Evolutionary conservation across 2,888 invertebrate species (phyloP).

Genomic region (Acrocera orbiculus): DNA sequence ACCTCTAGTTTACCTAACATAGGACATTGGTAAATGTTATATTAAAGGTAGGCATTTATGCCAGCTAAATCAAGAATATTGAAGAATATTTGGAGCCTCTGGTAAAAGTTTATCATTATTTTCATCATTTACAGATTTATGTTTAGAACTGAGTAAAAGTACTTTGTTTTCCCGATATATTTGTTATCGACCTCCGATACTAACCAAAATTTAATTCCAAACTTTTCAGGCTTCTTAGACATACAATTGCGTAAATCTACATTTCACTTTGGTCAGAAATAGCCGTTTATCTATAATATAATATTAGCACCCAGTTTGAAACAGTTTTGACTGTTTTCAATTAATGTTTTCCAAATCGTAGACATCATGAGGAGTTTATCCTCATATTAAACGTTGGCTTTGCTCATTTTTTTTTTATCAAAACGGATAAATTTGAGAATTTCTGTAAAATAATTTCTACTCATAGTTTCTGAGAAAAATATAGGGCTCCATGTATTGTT

Average conservation of each 20-base stretch:
- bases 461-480: constrained; percentile 1
- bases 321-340: constrained; percentile 3
- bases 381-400: constrained; percentile 1
- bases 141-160: constrained; percentile 3
- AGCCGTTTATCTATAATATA: constrained; percentile 5
- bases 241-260: constrained; percentile 15
- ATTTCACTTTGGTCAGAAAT: constrained; percentile 15
- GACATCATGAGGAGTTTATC: constrained; percentile 4
- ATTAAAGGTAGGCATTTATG: constrained; percentile 17
- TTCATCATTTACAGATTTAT: constrained; percentile 4
- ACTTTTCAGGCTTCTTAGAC: constrained; percentile 15
- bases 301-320: constrained; percentile 13
- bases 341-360: constrained; percentile 1
- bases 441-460: neutral
- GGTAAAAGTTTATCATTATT: constrained; percentile 11
- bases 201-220: constrained; percentile 12
- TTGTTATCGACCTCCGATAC: constrained; percentile 13
- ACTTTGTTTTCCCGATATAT: constrained; percentile 12
- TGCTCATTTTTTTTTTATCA: constrained; percentile 1
- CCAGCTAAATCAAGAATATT: constrained; percentile 15
- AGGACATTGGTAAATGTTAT: too few species aligned
- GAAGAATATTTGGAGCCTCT: constrained; percentile 15
- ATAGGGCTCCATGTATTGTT: neutral
- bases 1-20: too few species aligned
- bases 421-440: constrained; percentile 2